Base-by-base conservation (phyloP, 92 coral and sea anemone genomes). In the Bergia sp. region DNA sequence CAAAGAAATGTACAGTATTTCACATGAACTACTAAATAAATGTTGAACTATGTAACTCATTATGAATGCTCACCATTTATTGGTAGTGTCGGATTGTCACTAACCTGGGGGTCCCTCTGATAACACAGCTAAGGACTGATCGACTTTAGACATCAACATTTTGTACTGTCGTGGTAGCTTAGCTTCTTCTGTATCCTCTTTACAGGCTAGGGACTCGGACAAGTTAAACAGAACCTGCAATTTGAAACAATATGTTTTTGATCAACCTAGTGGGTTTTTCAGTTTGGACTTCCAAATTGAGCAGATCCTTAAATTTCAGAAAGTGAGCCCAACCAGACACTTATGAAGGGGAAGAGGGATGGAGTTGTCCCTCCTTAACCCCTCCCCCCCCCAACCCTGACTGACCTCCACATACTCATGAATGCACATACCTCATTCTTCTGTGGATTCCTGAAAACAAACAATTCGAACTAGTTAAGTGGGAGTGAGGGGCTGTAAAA, bases 71-170 rank as follows among this genome's bases (percentile, higher is more conserved):
- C n/a, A 2, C 47, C 40, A 80, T 29, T 3, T 36, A 20, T 2
- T 80, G 57, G 47, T 2, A 37, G 13, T 29, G 1, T 36, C 69
- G 36, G 0, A 72, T 72, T 9, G 8, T 5, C 37, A 84, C 73
- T 7, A 58, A 94, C 98, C 98, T 88, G 89, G 53, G 75, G 92
- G 90, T 21, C 94, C 93, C 64, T 97, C 94, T 55, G 98, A 95
- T 83, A 97, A 91, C n/a, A 97, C 97, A 49, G 96, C 98, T 80
- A 93, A 89, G 64, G 97, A 91, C 87, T 97, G 98, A 76, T 97
- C 98, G 21, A 96, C 97, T 71, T 95, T 97, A 15, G 98, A 97
- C 93, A 97, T 86, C 66, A 94, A 85, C 93, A 97, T 85, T 71
- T 93, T 95, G 86, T 90, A 95, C 47, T 95, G 97, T 76, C 91